These are phyloP conservation scores for Decapterus maruadsi DNA, from an alignment of 2,797 vertebrate genomes.

Conservation along the genomic window DNA sequence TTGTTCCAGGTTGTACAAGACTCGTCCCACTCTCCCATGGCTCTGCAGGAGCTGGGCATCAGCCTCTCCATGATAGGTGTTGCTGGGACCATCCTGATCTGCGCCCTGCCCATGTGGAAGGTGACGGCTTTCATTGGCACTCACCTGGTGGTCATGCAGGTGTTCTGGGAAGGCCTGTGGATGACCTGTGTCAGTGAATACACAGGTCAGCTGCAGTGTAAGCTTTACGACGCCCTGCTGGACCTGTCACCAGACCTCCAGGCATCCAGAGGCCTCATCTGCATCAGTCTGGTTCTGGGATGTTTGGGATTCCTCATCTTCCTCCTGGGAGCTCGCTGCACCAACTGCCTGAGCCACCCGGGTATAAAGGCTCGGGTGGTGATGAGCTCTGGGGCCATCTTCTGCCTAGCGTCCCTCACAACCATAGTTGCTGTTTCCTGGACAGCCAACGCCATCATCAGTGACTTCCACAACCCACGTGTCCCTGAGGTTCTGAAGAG, in stretches of 20 bases:
- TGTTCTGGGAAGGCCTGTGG: conserved; percentile 93
- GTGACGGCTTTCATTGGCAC: conserved; percentile 90
- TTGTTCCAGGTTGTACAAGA: conserved; percentile 24
- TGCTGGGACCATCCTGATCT: conserved; percentile 89
- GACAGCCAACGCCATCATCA: conserved; percentile 88
- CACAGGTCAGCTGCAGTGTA: conserved; percentile 92
- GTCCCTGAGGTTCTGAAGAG: conserved; percentile 89
- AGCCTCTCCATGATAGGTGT: conserved; percentile 85
- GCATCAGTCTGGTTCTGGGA: conserved; percentile 85
- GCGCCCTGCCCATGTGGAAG: conserved; percentile 92
- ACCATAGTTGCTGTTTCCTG: conserved; percentile 87
- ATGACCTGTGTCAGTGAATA: conserved; percentile 90
- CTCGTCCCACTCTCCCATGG: conserved; percentile 71
- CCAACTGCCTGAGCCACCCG: conserved; percentile 85
- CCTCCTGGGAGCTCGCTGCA: conserved; percentile 86
- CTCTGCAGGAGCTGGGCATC: conserved; percentile 87
- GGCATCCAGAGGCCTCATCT: conserved; percentile 85
- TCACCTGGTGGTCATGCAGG: conserved; percentile 90
- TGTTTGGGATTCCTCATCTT: conserved; percentile 86
- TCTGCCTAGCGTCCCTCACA: conserved; percentile 83
- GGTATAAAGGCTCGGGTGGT: conserved; percentile 83
- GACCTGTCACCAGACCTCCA: conserved; percentile 89
- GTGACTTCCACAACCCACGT: conserved; percentile 89
- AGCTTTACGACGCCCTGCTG: conserved; percentile 89
- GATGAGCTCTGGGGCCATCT: conserved; percentile 81